Base-by-base conservation (phyloP, 64 coral and sea anemone genomes). In the Pocillopora verrucosa region DNA sequence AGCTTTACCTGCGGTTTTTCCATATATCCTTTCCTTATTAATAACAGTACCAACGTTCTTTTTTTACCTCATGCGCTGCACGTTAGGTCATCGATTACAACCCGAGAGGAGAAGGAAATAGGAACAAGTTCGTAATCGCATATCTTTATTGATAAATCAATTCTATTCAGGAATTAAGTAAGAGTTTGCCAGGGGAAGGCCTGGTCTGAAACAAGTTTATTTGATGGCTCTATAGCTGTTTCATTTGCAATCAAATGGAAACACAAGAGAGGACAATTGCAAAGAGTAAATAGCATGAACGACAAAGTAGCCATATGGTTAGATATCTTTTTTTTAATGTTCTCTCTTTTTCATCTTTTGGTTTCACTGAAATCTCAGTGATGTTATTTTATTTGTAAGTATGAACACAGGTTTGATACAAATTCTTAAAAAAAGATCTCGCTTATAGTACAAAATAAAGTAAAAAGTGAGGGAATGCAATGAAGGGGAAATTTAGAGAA, bases 381-480 rank as follows among this genome's bases (percentile, higher is more conserved):
- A 72, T 72, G 51, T 3, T 14, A 72, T 70, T 70, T 24, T 24
- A 70, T 70, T 25, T 67, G 7, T 70, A 24, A 56, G 67, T 70
- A 56, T 72, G 17, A 24, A 85, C 70, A 85, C 56, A 72, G 58
- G 67, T 84, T 85, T 85, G 82, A 72, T 85, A 85, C 82, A 85
- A 85, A 85, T 85, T 72, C 34, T n/a, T 85, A 85, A 11, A 85
- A 85, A 83, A 70, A 72, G 0, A 14, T n/a, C 37, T 72, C 72
- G 82, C 13, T 72, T 58, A 85, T 12, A 72, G 70, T 85, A 72
- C 63, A 72, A 85, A 70, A 85, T 17, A 81, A 36, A 26, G 58
- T 34, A 62, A 80, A 61, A 34, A 80, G 13, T 58, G 16, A 80
- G 22, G n/a, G 57, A 61, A 24, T 7, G 16, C 12, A 2, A 17